Base-by-base conservation (phyloP, 2,888 invertebrate species). In the Hypsopygia costalis region DNA sequence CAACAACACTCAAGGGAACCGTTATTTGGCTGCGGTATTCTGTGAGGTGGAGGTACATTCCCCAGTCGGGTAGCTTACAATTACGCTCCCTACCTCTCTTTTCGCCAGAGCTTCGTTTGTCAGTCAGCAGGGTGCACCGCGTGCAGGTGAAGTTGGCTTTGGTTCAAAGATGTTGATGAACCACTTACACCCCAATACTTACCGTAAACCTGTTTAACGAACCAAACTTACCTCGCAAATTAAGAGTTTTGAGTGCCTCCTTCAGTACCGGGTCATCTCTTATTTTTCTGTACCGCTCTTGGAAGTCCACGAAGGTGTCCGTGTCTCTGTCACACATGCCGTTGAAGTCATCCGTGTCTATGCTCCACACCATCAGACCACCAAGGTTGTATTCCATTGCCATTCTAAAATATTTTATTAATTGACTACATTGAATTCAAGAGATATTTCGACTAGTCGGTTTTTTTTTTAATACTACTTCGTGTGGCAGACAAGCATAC, bases 301-400 rank as follows among this genome's bases (percentile, higher is more conserved):
- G 47, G 47, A 89, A 91, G 61, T 92, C 91, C 0, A 76, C 61
- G 49, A 83, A 91, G 0, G 88, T 78, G 33, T 91, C 88, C 0
- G 63, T 55, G 29, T 90, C 90, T 1, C 76, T 69, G 0, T 53
- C 50, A 47, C 96, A 96, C 34, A 90, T 90, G 0, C 95, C 95
- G 11, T 83, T 87, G 70, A 96, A 96, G 76, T 97, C 97, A 51
- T 97, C 97, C 0, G 95, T 97, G 69, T 97, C 97, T 27, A 96
- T 91, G 27, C 95, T 95, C 97, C 97, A 97, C 3, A 96, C 92
- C 96, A 97, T 96, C 0, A 94, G 91, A 1, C 97, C 97, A 0
- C 92, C 95, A 0, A 97, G 76, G 2, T 90, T 89, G 53, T 91
- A 89, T 45, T 90, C 88, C 64, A 93, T 88, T 0, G 93, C 93